A percentile compares a stretch with the other conserved stretches of the same genome.
Evolutionary conservation across 1,140 invertebrate species (phyloP).

Genomic region (Cyclina sinensis): DNA sequence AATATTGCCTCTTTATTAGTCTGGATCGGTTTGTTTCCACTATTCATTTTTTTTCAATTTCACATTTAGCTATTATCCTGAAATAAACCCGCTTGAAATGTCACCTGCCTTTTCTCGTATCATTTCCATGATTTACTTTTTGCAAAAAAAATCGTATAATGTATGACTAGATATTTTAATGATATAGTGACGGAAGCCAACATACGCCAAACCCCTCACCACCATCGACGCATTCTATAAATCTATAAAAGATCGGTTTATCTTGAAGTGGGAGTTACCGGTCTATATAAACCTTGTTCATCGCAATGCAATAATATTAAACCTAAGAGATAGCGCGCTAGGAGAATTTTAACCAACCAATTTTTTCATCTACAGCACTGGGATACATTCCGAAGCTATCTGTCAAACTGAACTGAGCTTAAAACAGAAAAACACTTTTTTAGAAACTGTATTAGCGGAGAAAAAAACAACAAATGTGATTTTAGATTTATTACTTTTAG

Average conservation of each 20-base stretch:
- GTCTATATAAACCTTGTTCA: constrained; percentile 3
- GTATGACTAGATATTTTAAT: too few relatives aligned
- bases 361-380: neutral
- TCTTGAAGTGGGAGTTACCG: neutral
- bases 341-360: constrained; percentile 32
- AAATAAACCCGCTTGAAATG: too few relatives aligned
- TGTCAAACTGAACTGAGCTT: neutral
- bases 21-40: too few relatives aligned
- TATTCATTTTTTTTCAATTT: too few relatives aligned
- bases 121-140: too few relatives aligned
- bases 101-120: too few relatives aligned
- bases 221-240: neutral
- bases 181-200: too few relatives aligned
- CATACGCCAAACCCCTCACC: neutral
- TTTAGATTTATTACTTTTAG: neutral
- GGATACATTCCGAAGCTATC: neutral
- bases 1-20: too few relatives aligned
- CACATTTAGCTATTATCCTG: too few relatives aligned
- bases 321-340: neutral
- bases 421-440: neutral
- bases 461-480: constrained; percentile 4
- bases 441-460: neutral
- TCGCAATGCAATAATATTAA: neutral
- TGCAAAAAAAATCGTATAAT: too few relatives aligned
- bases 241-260: neutral